Conservation (phyloP, 2,797 vertebrate genomes). For the Poeciliopsis gracilis region DNA sequence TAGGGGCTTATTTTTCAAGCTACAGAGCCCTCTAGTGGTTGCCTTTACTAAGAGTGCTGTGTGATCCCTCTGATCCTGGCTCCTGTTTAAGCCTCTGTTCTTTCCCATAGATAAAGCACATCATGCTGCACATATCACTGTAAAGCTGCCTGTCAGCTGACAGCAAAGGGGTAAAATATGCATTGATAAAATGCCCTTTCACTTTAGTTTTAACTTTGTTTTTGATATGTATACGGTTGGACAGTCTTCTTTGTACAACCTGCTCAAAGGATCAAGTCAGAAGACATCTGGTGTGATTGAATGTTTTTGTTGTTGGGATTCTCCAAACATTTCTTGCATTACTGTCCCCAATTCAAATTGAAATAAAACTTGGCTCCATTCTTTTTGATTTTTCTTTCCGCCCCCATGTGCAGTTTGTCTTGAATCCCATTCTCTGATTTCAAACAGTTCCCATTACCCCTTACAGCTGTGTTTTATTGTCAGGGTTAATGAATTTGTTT, state of each 20-base stretch:
- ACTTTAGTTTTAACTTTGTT: constrained; percentile 31
- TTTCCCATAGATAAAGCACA: constrained; percentile 27
- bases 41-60: not conserved
- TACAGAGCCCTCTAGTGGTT: constrained; percentile 81
- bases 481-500: constrained; percentile 80
- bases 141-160: constrained; percentile 30
- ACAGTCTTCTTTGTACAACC: constrained; percentile 67
- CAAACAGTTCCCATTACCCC: constrained; percentile 65
- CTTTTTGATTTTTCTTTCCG: constrained; percentile 34
- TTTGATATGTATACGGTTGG: constrained; percentile 59
- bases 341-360: constrained; percentile 50
- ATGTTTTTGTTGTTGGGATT: constrained; percentile 57
- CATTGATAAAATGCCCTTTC: constrained; percentile 22
- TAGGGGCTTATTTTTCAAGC: constrained; percentile 68
- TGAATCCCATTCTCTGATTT: constrained; percentile 68
- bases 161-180: constrained; percentile 40
- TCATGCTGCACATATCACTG: constrained; percentile 47
- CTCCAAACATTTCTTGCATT: constrained; percentile 10
- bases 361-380: constrained; percentile 57
- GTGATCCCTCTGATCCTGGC: constrained; percentile 10
- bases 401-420: constrained; percentile 54
- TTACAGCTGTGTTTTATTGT: constrained; percentile 81
- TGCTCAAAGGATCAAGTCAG: constrained; percentile 63
- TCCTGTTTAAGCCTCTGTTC: constrained; percentile 10
- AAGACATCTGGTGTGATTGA: constrained; percentile 56